phyloP scores from a whole-genome alignment of 1,140 invertebrate species.

The Macrocentrus cingulum region DNA sequence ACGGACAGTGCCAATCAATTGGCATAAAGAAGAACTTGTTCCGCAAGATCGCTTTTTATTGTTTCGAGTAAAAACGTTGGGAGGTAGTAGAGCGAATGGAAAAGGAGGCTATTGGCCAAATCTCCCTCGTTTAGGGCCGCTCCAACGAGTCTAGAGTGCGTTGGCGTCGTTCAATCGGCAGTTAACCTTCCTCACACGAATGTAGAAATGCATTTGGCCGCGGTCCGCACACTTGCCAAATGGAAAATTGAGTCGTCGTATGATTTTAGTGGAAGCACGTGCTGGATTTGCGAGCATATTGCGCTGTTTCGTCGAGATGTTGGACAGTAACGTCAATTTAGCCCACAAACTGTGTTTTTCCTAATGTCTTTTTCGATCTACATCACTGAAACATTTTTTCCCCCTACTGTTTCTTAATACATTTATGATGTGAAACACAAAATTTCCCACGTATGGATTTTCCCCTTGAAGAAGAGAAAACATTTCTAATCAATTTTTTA shows the following conservation, averaged over 20 bases:
- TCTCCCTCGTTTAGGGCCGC: background rate
- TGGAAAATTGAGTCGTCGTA: slow-evolving; percentile 49
- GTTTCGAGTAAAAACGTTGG: background rate
- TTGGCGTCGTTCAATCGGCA: slow-evolving; percentile 33
- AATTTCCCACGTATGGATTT: too few relatives aligned
- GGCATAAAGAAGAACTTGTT: background rate
- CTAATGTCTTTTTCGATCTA: too few relatives aligned
- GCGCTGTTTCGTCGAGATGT: background rate
- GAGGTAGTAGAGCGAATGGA: background rate
- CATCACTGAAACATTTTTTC: too few relatives aligned
- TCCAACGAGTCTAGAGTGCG: slow-evolving; percentile 19
- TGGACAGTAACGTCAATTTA: too few relatives aligned
- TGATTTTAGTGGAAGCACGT: slow-evolving; percentile 47
- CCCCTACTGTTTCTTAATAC: too few relatives aligned
- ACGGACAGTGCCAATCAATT: slow-evolving; percentile 6
- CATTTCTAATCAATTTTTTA: too few relatives aligned
- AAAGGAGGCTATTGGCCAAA: background rate
- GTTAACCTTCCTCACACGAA: slow-evolving; percentile 28
- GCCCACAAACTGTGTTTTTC: too few relatives aligned
- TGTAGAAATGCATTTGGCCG: slow-evolving; percentile 28
- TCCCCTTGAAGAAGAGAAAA: too few relatives aligned
- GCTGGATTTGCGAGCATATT: slow-evolving; percentile 27
- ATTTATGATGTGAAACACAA: too few relatives aligned
- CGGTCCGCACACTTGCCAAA: slow-evolving; percentile 34
- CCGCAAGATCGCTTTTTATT: slow-evolving; percentile 6